These are phyloP conservation scores for Limanda limanda DNA, from an alignment of 2,113 vertebrate species.

Conservation along the genomic window DNA sequence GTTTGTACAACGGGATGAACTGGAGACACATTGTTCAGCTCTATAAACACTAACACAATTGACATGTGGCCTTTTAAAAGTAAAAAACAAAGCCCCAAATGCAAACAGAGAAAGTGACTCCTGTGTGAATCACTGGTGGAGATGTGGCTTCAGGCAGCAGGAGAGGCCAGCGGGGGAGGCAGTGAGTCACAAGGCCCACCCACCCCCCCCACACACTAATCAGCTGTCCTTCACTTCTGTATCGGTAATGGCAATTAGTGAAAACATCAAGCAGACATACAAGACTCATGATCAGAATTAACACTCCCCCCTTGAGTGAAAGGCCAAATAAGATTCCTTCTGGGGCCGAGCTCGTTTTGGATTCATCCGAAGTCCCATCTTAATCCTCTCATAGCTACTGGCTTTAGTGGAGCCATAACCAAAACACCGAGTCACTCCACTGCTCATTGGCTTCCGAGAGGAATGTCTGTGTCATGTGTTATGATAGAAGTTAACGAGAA, in stretches of 20 bases:
- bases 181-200: not conserved
- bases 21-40: too few species aligned
- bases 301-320: constrained; percentile 4
- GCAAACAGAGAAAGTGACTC: too few species aligned
- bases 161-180: too few species aligned
- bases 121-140: not conserved
- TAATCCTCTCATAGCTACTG: constrained; percentile 73
- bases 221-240: constrained; percentile 36
- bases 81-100: too few species aligned
- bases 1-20: too few species aligned
- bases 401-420: constrained; percentile 69
- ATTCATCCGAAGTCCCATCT: constrained; percentile 40
- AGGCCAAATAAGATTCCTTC: constrained; percentile 53
- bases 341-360: constrained; percentile 48
- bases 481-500: constrained; percentile 57
- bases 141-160: not conserved
- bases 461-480: constrained; percentile 74
- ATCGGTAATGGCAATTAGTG: constrained; percentile 12
- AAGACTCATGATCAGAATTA: constrained; percentile 40
- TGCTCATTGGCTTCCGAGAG: constrained; percentile 57
- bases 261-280: constrained; percentile 39
- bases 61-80: too few species aligned
- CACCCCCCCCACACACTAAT: constrained; percentile 5
- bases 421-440: constrained; percentile 66
- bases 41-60: too few species aligned